These are phyloP conservation scores for Stomatorhinus ivindoensis DNA, from an alignment of 2,113 vertebrate species.

Conservation along the genomic window DNA sequence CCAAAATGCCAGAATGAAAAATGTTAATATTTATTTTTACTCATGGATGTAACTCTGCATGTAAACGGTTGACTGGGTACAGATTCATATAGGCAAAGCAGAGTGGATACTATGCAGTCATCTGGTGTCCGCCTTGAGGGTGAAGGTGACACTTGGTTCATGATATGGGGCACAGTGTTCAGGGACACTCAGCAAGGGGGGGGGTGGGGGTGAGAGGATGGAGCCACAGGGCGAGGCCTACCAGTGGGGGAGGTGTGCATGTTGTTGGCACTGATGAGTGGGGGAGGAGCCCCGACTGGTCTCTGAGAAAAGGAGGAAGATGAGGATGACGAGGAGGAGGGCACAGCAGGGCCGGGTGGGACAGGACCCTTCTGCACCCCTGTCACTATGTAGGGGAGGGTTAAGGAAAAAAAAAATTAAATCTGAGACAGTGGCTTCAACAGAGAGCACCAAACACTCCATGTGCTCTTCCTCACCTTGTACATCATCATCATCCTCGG, in stretches of 20 bases:
- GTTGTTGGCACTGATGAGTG: slow-evolving; percentile 37
- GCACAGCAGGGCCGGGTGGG: slow-evolving; percentile 20
- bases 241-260: slow-evolving; percentile 28
- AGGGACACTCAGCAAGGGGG: background rate
- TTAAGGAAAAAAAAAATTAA: background rate
- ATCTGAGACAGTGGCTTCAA: background rate
- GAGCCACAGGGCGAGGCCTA: slow-evolving; percentile 31
- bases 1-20: background rate
- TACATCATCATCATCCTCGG: slow-evolving; percentile 68
- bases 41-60: background rate
- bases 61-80: background rate
- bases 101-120: background rate
- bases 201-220: background rate
- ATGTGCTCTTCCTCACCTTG: slow-evolving; percentile 46
- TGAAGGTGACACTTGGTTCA: background rate
- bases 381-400: slow-evolving; percentile 48
- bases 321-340: slow-evolving; percentile 11
- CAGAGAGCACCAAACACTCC: background rate
- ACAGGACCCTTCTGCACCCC: slow-evolving; percentile 54
- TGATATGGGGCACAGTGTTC: background rate
- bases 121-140: background rate
- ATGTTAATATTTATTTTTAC: background rate
- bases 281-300: slow-evolving; percentile 33
- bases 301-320: slow-evolving; percentile 39
- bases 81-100: background rate